Conservation (phyloP, 1,140 invertebrate species). For the Drosophila mojavensis region DNA sequence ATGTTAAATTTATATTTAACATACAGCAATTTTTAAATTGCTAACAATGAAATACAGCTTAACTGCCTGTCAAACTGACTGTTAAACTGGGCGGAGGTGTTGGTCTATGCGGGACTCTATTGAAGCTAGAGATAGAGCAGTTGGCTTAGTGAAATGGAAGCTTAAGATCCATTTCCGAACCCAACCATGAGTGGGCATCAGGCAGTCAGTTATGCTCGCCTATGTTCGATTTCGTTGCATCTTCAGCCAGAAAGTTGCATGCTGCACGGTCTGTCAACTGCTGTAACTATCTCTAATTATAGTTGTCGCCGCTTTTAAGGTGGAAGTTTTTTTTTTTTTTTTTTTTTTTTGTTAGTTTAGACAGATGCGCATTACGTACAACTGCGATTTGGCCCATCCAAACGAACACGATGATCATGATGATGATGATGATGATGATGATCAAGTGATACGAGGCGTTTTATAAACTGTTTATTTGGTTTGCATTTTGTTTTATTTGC, state of each 20-base stretch:
- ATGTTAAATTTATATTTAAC: no score
- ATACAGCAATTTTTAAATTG: no score
- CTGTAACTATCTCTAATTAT: constrained; percentile 16
- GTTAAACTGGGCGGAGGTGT: no score
- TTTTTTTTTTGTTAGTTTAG: neutral
- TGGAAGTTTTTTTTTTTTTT: neutral
- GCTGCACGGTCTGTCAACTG: constrained; percentile 10
- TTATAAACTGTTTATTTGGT: neutral
- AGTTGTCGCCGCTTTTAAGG: constrained; percentile 1
- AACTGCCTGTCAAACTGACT: no score
- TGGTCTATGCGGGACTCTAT: no score
- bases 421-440: neutral
- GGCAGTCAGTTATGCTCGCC: no score
- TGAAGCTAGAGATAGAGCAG: no score
- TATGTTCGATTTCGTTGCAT: neutral
- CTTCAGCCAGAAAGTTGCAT: constrained; percentile 16
- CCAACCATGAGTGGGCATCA: no score
- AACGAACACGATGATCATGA: neutral
- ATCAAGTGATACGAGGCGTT: neutral
- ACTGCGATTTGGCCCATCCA: neutral
- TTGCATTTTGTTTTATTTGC: no score
- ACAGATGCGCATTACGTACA: constrained; percentile 6
- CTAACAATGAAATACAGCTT: no score
- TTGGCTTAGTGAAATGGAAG: no score
- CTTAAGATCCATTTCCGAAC: no score